Percentiles rank a stretch among this genome's conserved stretches.
phyloP scores from a whole-genome alignment of 2,113 vertebrate genomes.

The Sceloporus tristichus region DNA sequence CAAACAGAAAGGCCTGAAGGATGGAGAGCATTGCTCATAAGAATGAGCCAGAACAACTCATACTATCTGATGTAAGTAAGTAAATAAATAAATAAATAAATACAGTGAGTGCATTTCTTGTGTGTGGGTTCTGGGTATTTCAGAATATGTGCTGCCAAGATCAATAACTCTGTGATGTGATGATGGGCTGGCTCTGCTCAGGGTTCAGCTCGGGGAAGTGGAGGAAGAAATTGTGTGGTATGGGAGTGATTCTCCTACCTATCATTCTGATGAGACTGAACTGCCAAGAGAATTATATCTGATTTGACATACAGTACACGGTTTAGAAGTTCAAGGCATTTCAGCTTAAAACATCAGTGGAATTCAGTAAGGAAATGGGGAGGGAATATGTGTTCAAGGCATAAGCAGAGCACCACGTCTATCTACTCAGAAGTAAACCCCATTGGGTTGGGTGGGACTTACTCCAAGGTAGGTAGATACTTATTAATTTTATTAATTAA shows the following conservation, averaged over 20 bases:
- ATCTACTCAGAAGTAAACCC: background rate
- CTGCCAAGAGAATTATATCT: background rate
- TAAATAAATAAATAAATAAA: constrained; percentile 42
- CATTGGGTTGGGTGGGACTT: background rate
- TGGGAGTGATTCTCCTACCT: accelerated
- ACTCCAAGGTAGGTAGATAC: background rate
- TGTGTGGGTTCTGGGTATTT: background rate
- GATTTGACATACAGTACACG: background rate
- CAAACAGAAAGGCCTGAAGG: accelerated
- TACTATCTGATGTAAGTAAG: constrained; percentile 34
- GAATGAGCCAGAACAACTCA: constrained; percentile 24
- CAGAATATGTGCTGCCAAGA: background rate
- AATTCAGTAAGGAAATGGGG: background rate
- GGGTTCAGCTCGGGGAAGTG: background rate
- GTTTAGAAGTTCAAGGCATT: background rate
- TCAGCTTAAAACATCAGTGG: background rate
- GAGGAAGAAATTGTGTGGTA: background rate
- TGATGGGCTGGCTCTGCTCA: background rate
- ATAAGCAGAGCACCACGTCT: background rate
- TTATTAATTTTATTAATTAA: too few relatives aligned
- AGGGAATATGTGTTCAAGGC: background rate
- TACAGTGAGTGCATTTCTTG: background rate
- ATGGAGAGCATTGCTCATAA: background rate
- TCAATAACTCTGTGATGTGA: background rate
- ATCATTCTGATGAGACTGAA: background rate